Evolutionary conservation across 1,140 invertebrate species (phyloP).

Genomic region (Trichonephila clavipes): DNA sequence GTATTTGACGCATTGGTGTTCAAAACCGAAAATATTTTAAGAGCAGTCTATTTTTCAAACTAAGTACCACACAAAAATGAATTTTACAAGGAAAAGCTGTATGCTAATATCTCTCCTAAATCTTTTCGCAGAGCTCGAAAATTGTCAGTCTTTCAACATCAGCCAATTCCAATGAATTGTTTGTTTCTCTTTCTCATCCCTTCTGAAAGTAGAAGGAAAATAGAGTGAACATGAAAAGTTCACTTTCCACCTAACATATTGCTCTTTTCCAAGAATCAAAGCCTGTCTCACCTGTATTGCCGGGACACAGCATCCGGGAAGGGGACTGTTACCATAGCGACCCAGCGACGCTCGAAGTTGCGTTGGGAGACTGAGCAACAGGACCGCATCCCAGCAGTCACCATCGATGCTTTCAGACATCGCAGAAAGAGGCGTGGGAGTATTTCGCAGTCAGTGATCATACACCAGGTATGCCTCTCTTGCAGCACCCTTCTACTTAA

Average conservation of each 20-base stretch:
- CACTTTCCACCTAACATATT: conserved; percentile 32
- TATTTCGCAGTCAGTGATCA: background rate
- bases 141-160: too few relatives aligned
- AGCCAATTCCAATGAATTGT: too few relatives aligned
- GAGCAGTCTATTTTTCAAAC: too few relatives aligned
- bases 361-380: conserved; percentile 67
- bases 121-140: too few relatives aligned
- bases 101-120: too few relatives aligned
- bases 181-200: too few relatives aligned
- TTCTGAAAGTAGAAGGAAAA: background rate
- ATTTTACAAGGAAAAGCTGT: too few relatives aligned
- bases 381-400: conserved; percentile 69
- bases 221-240: background rate
- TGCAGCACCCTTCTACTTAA: background rate
- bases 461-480: background rate
- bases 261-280: background rate
- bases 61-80: too few relatives aligned
- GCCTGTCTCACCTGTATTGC: conserved; percentile 49
- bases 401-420: conserved; percentile 29
- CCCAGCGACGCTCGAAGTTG: conserved; percentile 65
- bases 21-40: too few relatives aligned
- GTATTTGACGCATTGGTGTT: too few relatives aligned
- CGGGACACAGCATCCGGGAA: conserved; percentile 44
- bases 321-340: conserved; percentile 45
- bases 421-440: conserved; percentile 61